phyloP scores from a whole-genome alignment of 2,797 vertebrate species.

The Leptodactylus fallax region DNA sequence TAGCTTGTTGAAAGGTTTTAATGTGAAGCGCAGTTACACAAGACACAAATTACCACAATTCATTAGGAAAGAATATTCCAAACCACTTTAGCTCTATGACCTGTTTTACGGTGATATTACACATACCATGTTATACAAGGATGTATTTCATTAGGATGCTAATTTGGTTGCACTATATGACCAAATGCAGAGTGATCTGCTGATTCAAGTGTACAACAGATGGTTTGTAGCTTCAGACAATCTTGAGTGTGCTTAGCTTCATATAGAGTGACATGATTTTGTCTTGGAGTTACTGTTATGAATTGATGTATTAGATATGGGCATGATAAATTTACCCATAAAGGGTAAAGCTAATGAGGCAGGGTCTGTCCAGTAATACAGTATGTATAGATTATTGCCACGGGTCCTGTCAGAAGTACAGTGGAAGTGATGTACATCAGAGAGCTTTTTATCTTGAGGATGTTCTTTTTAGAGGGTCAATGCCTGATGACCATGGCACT shows the following conservation, averaged over 20 bases:
- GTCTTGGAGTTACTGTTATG: too few relatives aligned
- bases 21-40: constrained; percentile 33
- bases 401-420: too few relatives aligned
- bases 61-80: neutral
- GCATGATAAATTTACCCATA: too few relatives aligned
- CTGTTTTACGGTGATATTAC: neutral
- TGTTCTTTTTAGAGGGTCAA: too few relatives aligned
- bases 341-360: too few relatives aligned
- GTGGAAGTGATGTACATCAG: too few relatives aligned
- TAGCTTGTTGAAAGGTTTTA: constrained; percentile 27
- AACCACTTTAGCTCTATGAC: neutral
- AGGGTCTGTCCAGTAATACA: too few relatives aligned
- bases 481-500: too few relatives aligned
- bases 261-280: too few relatives aligned
- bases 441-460: too few relatives aligned
- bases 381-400: too few relatives aligned
- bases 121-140: neutral
- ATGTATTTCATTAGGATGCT: neutral
- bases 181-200: neutral
- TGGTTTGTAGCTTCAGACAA: neutral
- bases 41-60: neutral
- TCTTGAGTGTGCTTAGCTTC: neutral
- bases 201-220: neutral
- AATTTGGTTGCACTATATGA: neutral
- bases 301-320: too few relatives aligned